Evolutionary conservation across 2,888 invertebrate genomes (phyloP), one percentile per base, ranked within the genome.

Genomic region (Sturmia bella): DNA sequence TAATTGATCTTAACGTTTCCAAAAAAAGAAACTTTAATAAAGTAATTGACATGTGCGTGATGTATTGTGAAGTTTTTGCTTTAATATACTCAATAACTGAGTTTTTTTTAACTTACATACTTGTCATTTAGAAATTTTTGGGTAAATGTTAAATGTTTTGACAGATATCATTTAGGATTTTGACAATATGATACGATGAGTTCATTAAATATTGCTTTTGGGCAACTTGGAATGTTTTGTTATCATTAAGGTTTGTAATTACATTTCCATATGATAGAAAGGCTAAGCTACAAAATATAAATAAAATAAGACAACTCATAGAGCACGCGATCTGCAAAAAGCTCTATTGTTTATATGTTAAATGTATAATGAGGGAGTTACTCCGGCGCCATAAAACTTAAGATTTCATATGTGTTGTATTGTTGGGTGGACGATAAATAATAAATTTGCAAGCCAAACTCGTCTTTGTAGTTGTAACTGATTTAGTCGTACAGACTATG

Each of bases 161-260:
- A 32, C 32, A 32, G 32, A 7, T 7, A 3, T 72, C 52, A 72
- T 87, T 86, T 86, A 87, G 87, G 88, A 88, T 86, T 88, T 88
- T 87, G 87, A 64, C 61, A 85, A 87, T 88, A 87, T 87, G 87
- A 84, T 86, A 87, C 87, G 88, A 89, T 87, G 89, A 88, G 87
- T 88, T 88, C 86, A 88, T 88, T 88, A 88, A 85, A 86, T 73
- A 37, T 39, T 72, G 39, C 17, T 75, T 39, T 1, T 32, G 5
- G 32, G 9, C 32, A 32, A 32, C 9, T 32, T 7, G 32, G 32
- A 32, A 9, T 9, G 7, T 32, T 32, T 32, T 32, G 3, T 63
- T 24, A 17, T 43, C 73, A 11, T 66, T 48, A 1, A 17, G 13
- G 11, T 15, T 52, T 63, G 41, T 48, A 9, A 48, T 13, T 69